Conservation (phyloP, 64 coral and sea anemone genomes). For the Dendronephthya gigantea region DNA sequence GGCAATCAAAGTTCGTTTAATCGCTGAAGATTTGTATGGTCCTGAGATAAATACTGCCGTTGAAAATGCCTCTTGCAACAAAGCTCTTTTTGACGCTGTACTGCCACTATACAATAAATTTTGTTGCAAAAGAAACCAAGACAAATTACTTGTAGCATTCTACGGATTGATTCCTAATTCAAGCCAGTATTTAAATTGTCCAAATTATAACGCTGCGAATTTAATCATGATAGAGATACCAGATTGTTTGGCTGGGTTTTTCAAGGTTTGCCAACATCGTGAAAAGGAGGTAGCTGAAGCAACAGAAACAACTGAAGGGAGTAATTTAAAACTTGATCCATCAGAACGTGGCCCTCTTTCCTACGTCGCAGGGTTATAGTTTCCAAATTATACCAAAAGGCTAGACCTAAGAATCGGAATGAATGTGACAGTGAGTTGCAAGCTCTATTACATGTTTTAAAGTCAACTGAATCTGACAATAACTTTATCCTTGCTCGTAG, state of each 20-base stretch:
- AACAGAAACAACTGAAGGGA: neutral
- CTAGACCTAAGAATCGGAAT: neutral
- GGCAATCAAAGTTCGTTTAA: neutral
- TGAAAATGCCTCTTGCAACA: conserved; percentile 3
- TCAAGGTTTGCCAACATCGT: neutral
- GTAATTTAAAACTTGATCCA: neutral
- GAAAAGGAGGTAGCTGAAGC: neutral
- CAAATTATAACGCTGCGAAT: neutral
- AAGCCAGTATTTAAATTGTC: neutral
- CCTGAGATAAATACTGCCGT: neutral
- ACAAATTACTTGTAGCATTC: neutral
- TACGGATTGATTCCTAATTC: neutral
- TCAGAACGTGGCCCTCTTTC: conserved; percentile 1
- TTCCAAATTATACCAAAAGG: neutral
- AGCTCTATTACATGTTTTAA: neutral
- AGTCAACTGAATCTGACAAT: neutral
- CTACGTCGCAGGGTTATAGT: neutral
- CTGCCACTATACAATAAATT: conserved; percentile 6
- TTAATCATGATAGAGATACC: neutral
- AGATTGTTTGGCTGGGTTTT: neutral
- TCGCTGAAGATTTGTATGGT: conserved; percentile 1
- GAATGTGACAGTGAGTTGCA: neutral
- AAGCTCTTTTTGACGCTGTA: neutral
- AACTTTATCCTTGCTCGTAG: neutral
- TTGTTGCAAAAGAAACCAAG: neutral